A percentile compares a stretch with the other conserved stretches of the same genome.
These are phyloP conservation scores for Herpetotheres cachinnans DNA, from an alignment of 2,113 vertebrate genomes.

Conservation along the genomic window DNA sequence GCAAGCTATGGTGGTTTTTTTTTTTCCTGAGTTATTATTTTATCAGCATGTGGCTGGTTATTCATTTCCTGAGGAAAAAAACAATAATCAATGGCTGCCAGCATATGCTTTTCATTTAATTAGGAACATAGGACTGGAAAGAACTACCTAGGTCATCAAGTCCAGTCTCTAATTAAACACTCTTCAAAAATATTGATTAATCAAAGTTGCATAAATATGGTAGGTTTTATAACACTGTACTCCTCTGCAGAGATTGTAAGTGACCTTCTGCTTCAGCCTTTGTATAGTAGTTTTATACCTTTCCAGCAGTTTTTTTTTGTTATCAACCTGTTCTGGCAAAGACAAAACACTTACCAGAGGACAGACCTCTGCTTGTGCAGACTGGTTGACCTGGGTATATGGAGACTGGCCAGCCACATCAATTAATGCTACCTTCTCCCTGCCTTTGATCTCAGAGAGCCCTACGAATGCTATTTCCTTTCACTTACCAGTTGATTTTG, in stretches of 20 bases:
- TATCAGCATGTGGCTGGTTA: conserved; percentile 50
- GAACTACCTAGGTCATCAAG: neutral
- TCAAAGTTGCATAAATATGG: neutral
- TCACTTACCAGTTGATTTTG: neutral
- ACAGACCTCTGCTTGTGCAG: neutral
- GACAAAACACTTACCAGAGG: neutral
- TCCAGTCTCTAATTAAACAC: conserved; percentile 20
- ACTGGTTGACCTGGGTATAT: neutral
- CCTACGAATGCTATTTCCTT: neutral
- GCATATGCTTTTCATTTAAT: conserved; percentile 30
- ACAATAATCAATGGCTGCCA: conserved; percentile 41
- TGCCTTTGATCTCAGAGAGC: neutral
- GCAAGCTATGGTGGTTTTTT: neutral
- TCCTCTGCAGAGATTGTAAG: neutral
- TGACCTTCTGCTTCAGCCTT: neutral
- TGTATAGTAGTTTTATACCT: neutral
- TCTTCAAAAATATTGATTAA: conserved; percentile 42
- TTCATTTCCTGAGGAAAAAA: conserved; percentile 54
- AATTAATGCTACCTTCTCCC: neutral
- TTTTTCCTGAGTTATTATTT: conserved; percentile 13
- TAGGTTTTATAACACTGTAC: neutral
- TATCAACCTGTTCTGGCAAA: neutral
- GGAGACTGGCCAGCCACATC: neutral
- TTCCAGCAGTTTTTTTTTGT: neutral
- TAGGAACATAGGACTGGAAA: neutral